Base-by-base conservation (phyloP, 1,140 invertebrate genomes). In the Dendrolimus kikuchii region DNA sequence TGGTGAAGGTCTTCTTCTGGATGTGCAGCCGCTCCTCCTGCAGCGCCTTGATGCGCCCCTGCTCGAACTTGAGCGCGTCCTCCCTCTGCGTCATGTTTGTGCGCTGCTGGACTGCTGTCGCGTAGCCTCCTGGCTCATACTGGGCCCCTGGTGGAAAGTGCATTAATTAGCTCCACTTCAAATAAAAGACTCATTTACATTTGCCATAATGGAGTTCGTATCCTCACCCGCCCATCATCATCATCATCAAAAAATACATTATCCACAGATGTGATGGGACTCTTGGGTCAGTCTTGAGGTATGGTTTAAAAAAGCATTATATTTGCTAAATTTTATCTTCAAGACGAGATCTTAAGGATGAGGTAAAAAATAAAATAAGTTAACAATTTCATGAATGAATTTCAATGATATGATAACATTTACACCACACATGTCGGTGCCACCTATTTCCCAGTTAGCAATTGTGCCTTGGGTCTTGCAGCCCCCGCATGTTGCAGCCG, bases 1-100 rank as follows among this genome's bases (percentile, higher is more conserved):
- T 99, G 71, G 98, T 99, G 88, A 99, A 99, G 5, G 98, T 99
- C 87, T 99, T 99, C 91, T 99, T 99, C 88, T 99, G 98, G 68
- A 99, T 99, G 85, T 98, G 94, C 53, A 99, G 89, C 60, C 98
- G 92, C 89, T 99, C 98, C 84, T 99, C 96, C 79, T 99, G 97
- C 72, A 99, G 91, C 73, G 96, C 95, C 88, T 96, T 95, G 75
- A 99, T 99, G 54, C 98, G 93, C 69, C 95, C 95, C 87, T 95
- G 95, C 91, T 99, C 98, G 87, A 98, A 99, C 84, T 98, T 98
- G 66, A 95, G 90, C 54, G 95, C 93, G 84, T 96, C 95, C 87
- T 96, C 95, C 53, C 95, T 90, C 88, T 96, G 94, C 81, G 93
- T 95, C 94, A 95, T 95, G 90, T 92, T 93, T 81, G 85, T 89